Base-by-base conservation (phyloP, 92 coral and sea anemone species). In the Plumapathes pennacea region DNA sequence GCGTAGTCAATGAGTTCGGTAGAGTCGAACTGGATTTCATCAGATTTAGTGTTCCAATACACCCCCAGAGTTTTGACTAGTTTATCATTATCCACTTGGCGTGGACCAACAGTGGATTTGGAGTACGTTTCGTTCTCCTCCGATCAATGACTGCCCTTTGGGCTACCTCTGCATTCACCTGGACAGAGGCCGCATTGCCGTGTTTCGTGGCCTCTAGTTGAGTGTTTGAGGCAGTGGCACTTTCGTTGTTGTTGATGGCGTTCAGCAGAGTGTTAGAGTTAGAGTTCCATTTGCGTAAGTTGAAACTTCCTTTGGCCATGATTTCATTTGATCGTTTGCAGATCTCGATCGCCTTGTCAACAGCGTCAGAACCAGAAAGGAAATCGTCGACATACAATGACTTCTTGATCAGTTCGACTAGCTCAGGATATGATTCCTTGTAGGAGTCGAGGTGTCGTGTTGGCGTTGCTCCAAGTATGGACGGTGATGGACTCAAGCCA, bases 21-120 rank as follows among this genome's bases (percentile, higher is more conserved):
- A 46, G 50, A 69, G 26, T 62, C 61, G 64, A 76, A 83, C 59
- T 18, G 25, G 36, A 69, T 41, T 34, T 75, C 62, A 46, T 84
- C 85, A 12, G 50, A 26, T 15, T 44, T 26, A 47, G 77, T 65
- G 77, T 84, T 67, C 83, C 82, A 84, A 46, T 64, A 66, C 41
- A 55, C 2, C 12, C 85, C 85, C 4, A 67, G 74, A 25, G 57
- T 69, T 26, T 81, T 74, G 50, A 67, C 25, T 47, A 30, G 28
- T 20, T 20, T 47, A 24, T n/a, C n/a, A n/a, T n/a, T n/a, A n/a
- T n/a, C n/a, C n/a, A n/a, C n/a, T n/a, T n/a, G n/a, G n/a, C n/a
- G n/a, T n/a, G n/a, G n/a, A n/a, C n/a, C n/a, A n/a, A n/a, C n/a
- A 29, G 32, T 36, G 4, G 32, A 9, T 20, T 52, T 52, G 25